Percentiles rank a stretch among this genome's conserved stretches.
These are phyloP conservation scores for Donacobius atricapilla DNA, from an alignment of 2,113 vertebrate genomes.

Conservation along the genomic window DNA sequence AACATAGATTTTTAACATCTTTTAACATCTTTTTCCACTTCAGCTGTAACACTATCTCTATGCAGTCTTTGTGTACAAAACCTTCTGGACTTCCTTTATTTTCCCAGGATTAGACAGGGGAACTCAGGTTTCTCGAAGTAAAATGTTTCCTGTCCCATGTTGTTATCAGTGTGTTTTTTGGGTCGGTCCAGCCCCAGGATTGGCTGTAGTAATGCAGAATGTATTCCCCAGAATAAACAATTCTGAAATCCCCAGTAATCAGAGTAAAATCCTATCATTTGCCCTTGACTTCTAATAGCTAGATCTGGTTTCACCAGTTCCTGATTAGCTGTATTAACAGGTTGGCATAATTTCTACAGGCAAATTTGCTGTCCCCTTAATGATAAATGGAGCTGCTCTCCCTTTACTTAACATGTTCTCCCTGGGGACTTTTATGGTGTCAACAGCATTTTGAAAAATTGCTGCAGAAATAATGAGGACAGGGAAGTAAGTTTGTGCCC, in stretches of 20 bases:
- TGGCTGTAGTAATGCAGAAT: background rate
- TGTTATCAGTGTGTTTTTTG: background rate
- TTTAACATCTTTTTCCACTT: background rate
- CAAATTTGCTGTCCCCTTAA: background rate
- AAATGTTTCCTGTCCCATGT: background rate
- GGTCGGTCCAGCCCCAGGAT: background rate
- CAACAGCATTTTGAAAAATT: conserved; percentile 31
- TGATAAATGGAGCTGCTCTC: conserved; percentile 7
- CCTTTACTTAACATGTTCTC: conserved; percentile 11
- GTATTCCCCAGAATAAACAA: background rate
- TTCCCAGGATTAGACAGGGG: background rate
- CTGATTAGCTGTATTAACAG: background rate
- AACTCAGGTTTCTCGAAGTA: background rate
- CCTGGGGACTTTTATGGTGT: background rate
- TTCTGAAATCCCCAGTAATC: background rate
- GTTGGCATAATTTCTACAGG: background rate
- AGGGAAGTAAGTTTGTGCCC: background rate
- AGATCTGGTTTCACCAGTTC: background rate
- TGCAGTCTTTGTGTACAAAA: background rate
- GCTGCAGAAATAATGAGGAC: background rate
- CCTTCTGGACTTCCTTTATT: background rate
- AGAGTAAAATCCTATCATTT: background rate
- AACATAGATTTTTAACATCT: background rate
- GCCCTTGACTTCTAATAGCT: background rate
- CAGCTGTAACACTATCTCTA: background rate